Evolutionary conservation across 2,797 vertebrate species (phyloP), one percentile per base, ranked within the genome.

Genomic region (Gymnoscopelus microlampas): DNA sequence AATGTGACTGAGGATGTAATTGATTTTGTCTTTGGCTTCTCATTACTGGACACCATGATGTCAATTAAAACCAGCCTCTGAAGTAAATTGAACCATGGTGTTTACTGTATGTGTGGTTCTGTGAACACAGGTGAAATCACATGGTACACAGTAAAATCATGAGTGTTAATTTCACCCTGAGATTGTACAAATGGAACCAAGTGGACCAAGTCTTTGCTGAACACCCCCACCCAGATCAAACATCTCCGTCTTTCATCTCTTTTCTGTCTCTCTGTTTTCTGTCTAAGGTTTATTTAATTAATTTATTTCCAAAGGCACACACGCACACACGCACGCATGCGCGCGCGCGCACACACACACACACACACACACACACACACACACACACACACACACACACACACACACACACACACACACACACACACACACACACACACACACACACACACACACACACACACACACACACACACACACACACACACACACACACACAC

Each of bases 41-140:
- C 13, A 53, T 64, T 54, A 19, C 19, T 56, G 53, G 35, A 26
- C 23, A 53, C n/a, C 19, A 19, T 53, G 51, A 51, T 65, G 63
- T 55, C 63, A 55, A 65, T 19, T 65, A 47, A 8, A 23, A 19
- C 63, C 6, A 24, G 35, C 5, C 51, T 55, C 51, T 55, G 47
- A 55, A 64, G 51, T 39, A 64, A 39, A 39, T 23, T 12, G 51
- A 64, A n/a, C 51, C 44, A 53, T 19, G 6, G 32, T 15, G 14
- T 32, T 32, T 32, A 32, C 32, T 39, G 54, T 56, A 9, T 26
- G 10, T 56, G 54, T 56, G 24, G 19, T 8, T 55, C 14, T n/a
- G 50, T 53, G n/a, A 8, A 53, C 19, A 11, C 10, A 19, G 3
- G 11, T 29, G 19, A 23, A 13, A 6, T 39, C 35, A 39, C 35